Evolutionary conservation across 1,140 invertebrate species (phyloP).

Genomic region (Cecropterus lyciades): DNA sequence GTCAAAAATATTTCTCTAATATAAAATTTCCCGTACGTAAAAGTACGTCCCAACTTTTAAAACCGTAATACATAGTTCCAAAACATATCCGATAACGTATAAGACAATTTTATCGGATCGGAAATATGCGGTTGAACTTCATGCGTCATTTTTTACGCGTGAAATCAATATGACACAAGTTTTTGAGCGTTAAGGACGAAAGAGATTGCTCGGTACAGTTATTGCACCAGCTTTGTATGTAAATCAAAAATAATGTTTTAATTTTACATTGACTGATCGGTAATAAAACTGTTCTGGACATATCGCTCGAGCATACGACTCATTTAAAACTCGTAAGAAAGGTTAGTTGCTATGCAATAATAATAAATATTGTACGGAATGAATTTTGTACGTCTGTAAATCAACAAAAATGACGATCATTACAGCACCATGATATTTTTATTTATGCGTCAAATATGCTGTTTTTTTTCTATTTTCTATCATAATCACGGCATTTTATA

Average conservation of each 20-base stretch:
- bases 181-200: slow-evolving; percentile 31
- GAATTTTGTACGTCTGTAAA: too few relatives aligned
- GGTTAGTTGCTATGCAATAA: not conserved
- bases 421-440: too few relatives aligned
- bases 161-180: slow-evolving; percentile 28
- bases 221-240: slow-evolving; percentile 16
- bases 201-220: slow-evolving; percentile 14
- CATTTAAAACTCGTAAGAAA: not conserved
- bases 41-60: too few relatives aligned
- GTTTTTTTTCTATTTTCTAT: too few relatives aligned
- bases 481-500: too few relatives aligned
- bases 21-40: too few relatives aligned
- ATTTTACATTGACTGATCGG: slow-evolving; percentile 5
- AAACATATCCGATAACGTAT: not conserved
- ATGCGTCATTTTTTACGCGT: slow-evolving; percentile 12
- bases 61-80: too few relatives aligned
- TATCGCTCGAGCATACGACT: not conserved
- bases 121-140: slow-evolving; percentile 18
- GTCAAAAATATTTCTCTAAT: too few relatives aligned
- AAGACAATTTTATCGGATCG: not conserved
- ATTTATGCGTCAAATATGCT: too few relatives aligned
- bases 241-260: slow-evolving; percentile 7
- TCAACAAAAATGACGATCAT: too few relatives aligned
- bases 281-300: not conserved
- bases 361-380: not conserved